Conservation (phyloP, 2,113 vertebrate genomes). For the Pogona vitticeps region DNA sequence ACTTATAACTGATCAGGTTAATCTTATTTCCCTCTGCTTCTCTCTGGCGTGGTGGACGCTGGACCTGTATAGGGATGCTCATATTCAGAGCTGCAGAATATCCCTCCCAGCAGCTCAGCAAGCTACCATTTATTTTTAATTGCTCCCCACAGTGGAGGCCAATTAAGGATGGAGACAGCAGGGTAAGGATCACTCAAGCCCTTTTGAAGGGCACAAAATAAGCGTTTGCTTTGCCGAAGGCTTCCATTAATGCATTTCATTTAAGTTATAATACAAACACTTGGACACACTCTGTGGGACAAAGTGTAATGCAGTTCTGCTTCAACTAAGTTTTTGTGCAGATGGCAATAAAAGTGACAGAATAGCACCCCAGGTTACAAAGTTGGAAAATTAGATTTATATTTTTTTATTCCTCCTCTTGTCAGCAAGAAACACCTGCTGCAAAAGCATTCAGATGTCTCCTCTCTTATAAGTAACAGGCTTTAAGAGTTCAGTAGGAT, state of each 20-base stretch:
- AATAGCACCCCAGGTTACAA: slow-evolving; percentile 70
- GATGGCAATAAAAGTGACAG: slow-evolving; percentile 68
- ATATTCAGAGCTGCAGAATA: slow-evolving; percentile 40
- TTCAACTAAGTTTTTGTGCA: slow-evolving; percentile 64
- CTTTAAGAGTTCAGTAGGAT: slow-evolving; percentile 50
- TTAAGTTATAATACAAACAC: slow-evolving; percentile 71
- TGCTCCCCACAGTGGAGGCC: slow-evolving; percentile 71
- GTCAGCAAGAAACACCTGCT: slow-evolving; percentile 72
- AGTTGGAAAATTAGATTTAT: slow-evolving; percentile 76
- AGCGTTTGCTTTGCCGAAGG: slow-evolving; percentile 71
- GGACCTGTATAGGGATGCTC: slow-evolving; percentile 31
- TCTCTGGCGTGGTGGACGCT: neutral
- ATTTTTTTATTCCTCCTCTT: slow-evolving; percentile 56
- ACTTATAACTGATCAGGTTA: neutral
- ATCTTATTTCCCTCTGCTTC: neutral
- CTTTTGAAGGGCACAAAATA: slow-evolving; percentile 72
- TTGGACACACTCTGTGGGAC: slow-evolving; percentile 65
- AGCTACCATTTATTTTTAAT: slow-evolving; percentile 77
- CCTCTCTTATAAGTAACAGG: slow-evolving; percentile 56
- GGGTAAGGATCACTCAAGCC: slow-evolving; percentile 72
- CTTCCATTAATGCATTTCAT: slow-evolving; percentile 71
- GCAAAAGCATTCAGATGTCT: slow-evolving; percentile 66
- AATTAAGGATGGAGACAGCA: slow-evolving; percentile 78
- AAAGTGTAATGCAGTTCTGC: slow-evolving; percentile 66
- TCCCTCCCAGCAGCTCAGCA: slow-evolving; percentile 69